Conservation (phyloP, 2,113 vertebrate species). For the Meles meles region DNA sequence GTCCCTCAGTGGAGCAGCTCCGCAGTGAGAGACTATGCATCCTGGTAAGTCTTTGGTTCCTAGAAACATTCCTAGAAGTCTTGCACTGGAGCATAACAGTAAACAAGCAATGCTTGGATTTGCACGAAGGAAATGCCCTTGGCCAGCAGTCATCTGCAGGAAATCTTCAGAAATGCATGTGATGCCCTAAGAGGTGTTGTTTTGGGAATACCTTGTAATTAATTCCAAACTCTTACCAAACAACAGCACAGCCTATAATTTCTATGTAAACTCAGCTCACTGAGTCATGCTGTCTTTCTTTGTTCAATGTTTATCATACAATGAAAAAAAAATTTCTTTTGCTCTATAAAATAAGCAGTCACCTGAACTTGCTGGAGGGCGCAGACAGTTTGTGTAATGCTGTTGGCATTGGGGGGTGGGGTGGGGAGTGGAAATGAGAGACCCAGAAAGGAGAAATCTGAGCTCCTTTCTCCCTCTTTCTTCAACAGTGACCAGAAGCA, state of each 20-base stretch:
- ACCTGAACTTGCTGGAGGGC: not conserved
- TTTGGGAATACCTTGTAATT: slow-evolving; percentile 50
- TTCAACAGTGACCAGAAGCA: not conserved
- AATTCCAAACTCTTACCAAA: slow-evolving; percentile 37
- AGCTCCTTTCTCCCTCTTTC: not conserved
- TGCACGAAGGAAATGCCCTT: slow-evolving; percentile 1
- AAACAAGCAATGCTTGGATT: slow-evolving; percentile 27
- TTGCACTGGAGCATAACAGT: not conserved
- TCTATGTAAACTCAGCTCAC: not conserved
- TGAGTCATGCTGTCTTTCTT: slow-evolving; percentile 16
- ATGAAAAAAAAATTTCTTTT: not conserved
- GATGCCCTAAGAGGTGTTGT: not conserved
- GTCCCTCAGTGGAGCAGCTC: not conserved
- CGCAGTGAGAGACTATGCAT: not conserved
- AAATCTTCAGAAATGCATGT: slow-evolving; percentile 11
- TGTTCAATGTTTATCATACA: not conserved
- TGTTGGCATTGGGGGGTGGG: too few relatives aligned
- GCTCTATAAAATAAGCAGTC: not conserved
- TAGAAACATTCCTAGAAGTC: slow-evolving; percentile 54
- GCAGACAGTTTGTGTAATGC: not conserved
- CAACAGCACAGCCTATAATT: slow-evolving; percentile 40
- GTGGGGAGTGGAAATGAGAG: not conserved
- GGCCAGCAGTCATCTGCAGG: not conserved
- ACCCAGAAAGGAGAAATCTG: not conserved
- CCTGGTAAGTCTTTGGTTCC: not conserved